phyloP scores from a whole-genome alignment of 2,113 vertebrate genomes.

The Lipotes vexillifer region DNA sequence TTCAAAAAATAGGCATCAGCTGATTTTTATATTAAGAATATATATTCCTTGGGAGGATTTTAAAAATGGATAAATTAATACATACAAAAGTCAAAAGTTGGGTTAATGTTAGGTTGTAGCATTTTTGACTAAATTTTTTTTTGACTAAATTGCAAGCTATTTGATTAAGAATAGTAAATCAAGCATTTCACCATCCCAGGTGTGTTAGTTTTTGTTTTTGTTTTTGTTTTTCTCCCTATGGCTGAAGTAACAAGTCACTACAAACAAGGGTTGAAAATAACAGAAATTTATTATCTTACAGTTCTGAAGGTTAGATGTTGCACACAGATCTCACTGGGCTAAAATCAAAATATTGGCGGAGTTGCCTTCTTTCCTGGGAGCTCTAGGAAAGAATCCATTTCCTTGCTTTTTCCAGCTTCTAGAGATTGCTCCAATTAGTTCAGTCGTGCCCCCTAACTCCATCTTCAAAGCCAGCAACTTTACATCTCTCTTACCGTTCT shows the following conservation, averaged over 20 bases:
- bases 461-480: neutral
- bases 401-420: neutral
- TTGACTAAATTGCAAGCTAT: neutral
- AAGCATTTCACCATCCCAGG: neutral
- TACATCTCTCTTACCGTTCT: neutral
- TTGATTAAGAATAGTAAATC: neutral
- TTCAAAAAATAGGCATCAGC: neutral
- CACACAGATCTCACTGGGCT: neutral
- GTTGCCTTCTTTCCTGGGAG: rapidly evolving
- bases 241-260: neutral
- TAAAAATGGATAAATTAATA: neutral
- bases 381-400: neutral
- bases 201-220: neutral
- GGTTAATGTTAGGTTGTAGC: neutral
- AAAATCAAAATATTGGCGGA: neutral
- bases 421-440: neutral
- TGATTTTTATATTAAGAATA: neutral
- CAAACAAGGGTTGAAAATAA: neutral
- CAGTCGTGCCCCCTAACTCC: too few relatives aligned
- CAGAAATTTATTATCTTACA: neutral
- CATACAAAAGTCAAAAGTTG: neutral
- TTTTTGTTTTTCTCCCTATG: neutral
- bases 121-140: neutral
- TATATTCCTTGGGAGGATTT: neutral
- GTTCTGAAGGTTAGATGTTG: neutral